Conservation (phyloP, 2,113 vertebrate genomes). For the Salvelinus alpinus region DNA sequence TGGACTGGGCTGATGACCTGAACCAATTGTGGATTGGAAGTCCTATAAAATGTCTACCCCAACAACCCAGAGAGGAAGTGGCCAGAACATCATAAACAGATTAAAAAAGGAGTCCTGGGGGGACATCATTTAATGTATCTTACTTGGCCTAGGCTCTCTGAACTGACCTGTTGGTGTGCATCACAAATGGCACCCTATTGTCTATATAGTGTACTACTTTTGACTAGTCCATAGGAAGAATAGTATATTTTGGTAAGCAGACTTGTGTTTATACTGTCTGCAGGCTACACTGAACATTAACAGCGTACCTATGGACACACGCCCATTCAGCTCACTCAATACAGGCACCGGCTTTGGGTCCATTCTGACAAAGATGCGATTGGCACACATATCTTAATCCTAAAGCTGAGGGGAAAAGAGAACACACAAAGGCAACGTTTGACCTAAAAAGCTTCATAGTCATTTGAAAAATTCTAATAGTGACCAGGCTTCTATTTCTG, state of each 20-base stretch:
- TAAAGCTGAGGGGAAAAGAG: conserved; percentile 20
- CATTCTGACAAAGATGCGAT: neutral
- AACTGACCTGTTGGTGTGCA: neutral
- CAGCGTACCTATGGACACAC: neutral
- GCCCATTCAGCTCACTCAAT: neutral
- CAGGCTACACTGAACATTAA: conserved; percentile 5
- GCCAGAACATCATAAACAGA: neutral
- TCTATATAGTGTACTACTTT: neutral
- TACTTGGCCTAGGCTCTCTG: conserved; percentile 8
- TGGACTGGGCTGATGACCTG: too few relatives aligned
- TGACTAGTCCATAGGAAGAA: too few relatives aligned
- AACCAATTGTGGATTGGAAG: too few relatives aligned
- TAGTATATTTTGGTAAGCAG: conserved; percentile 15
- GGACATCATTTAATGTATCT: conserved; percentile 14
- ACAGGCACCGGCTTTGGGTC: conserved; percentile 3
- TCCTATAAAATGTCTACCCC: neutral
- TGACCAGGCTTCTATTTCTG: too few relatives aligned
- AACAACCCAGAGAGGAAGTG: neutral
- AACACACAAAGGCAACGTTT: neutral
- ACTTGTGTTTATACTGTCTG: conserved; percentile 40
- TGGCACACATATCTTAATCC: conserved; percentile 40
- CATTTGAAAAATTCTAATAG: too few relatives aligned
- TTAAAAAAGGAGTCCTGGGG: conserved; percentile 1
- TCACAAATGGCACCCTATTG: too few relatives aligned
- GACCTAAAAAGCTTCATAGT: too few relatives aligned